These are phyloP conservation scores for Gnatocerus cornutus DNA, from an alignment of 2,888 invertebrate genomes.

Conservation along the genomic window DNA sequence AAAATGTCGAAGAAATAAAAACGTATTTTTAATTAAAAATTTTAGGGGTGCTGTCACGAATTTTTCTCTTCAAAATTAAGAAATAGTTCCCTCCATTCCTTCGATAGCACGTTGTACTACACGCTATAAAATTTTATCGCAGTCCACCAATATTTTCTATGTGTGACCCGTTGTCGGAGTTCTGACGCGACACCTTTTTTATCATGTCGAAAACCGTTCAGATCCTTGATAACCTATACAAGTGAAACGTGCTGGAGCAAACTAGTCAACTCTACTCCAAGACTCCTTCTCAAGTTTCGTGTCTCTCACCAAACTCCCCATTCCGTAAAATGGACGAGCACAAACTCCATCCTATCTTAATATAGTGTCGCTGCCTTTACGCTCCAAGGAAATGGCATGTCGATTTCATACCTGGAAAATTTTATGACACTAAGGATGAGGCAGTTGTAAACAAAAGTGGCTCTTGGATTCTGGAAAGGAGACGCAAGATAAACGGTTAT, in stretches of 20 bases:
- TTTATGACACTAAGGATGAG: constrained; percentile 14
- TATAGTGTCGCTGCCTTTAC: constrained; percentile 15
- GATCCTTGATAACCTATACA: constrained; percentile 46
- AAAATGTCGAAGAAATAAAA: not conserved
- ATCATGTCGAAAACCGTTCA: constrained; percentile 41
- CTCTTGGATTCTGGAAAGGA: not conserved
- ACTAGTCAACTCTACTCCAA: constrained; percentile 22
- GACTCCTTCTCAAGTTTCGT: constrained; percentile 13
- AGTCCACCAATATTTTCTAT: constrained; percentile 38
- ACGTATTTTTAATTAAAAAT: too few relatives aligned
- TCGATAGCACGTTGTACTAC: constrained; percentile 14
- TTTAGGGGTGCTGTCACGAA: too few relatives aligned
- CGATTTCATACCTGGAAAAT: constrained; percentile 31
- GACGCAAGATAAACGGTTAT: constrained; percentile 1
- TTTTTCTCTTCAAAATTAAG: constrained; percentile 21
- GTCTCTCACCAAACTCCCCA: not conserved
- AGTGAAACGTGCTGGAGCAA: constrained; percentile 45
- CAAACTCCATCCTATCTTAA: constrained; percentile 33
- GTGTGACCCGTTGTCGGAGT: constrained; percentile 34
- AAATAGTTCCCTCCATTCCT: constrained; percentile 19
- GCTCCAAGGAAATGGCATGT: constrained; percentile 11
- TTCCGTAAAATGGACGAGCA: constrained; percentile 37
- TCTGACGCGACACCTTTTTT: constrained; percentile 50
- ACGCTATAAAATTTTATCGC: constrained; percentile 40
- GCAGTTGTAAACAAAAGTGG: constrained; percentile 22